Conservation (phyloP, 2,797 vertebrate species). For the Myripristis murdjan region DNA sequence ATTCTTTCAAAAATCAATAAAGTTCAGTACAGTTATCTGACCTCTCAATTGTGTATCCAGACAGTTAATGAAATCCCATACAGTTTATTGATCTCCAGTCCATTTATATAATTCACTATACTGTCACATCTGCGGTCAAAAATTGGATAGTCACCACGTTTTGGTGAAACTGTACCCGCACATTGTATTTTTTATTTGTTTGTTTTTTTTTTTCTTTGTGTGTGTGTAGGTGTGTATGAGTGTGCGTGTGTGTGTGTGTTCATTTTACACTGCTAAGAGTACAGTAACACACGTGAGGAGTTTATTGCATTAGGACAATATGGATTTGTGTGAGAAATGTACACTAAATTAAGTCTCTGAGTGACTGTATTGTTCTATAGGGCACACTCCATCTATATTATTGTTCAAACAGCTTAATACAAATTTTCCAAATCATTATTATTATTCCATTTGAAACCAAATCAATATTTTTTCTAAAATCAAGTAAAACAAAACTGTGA, state of each 20-base stretch:
- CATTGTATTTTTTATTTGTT: neutral
- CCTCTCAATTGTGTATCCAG: constrained; percentile 90
- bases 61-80: constrained; percentile 88
- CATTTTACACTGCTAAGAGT: constrained; percentile 44
- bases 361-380: neutral
- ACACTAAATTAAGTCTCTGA: constrained; percentile 2
- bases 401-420: neutral
- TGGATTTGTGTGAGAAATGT: neutral
- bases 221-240: no score
- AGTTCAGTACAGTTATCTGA: constrained; percentile 88
- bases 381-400: neutral
- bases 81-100: constrained; percentile 90
- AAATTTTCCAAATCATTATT: neutral
- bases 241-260: no score
- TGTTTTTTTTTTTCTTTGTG: no score
- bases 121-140: constrained; percentile 83
- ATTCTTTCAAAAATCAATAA: constrained; percentile 89
- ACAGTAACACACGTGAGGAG: neutral
- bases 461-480: constrained; percentile 87
- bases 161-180: neutral
- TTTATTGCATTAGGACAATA: neutral
- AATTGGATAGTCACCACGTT: constrained; percentile 84
- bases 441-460: constrained; percentile 55
- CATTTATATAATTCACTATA: constrained; percentile 84
- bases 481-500: constrained; percentile 88